Evolutionary conservation across 37 sponge, comb jelly and placozoan genomes (phyloP).

Genomic region (Chondrosia reniformis): DNA sequence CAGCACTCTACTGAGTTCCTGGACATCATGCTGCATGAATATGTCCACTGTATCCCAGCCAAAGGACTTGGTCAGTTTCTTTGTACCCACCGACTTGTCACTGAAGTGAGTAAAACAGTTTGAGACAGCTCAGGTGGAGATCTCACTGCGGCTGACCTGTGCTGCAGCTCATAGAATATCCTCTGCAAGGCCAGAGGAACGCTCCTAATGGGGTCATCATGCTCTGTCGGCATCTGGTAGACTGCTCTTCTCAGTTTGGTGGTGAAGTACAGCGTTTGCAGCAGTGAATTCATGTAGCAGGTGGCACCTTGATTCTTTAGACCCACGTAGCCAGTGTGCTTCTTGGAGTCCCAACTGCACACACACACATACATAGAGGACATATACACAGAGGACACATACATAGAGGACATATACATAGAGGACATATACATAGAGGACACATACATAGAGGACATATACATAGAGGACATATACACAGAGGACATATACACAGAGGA

Average conservation of each 20-base stretch:
- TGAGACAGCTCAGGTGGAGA: neutral
- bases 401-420: neutral
- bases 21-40: constrained; percentile 99
- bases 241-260: constrained; percentile 93
- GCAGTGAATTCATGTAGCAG: constrained; percentile 99
- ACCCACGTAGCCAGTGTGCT: constrained; percentile 96
- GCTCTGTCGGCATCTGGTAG: constrained; percentile 96
- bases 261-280: constrained; percentile 95
- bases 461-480: neutral
- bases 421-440: constrained; percentile 16
- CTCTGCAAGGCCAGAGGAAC: constrained; percentile 97
- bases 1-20: constrained; percentile 92
- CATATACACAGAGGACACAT: neutral
- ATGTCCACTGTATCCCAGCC: constrained; percentile 98
- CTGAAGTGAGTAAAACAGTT: constrained; percentile 21
- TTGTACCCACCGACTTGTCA: constrained; percentile 94
- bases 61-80: constrained; percentile 97
- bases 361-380: neutral
- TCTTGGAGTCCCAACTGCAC: constrained; percentile 94
- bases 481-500: neutral
- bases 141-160: constrained; percentile 45
- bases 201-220: constrained; percentile 86
- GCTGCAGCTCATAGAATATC: constrained; percentile 95
- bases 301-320: constrained; percentile 98
- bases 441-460: constrained; percentile 11